Base-by-base conservation (phyloP, 92 coral and sea anemone species). In the Zoanthus gigantus region DNA sequence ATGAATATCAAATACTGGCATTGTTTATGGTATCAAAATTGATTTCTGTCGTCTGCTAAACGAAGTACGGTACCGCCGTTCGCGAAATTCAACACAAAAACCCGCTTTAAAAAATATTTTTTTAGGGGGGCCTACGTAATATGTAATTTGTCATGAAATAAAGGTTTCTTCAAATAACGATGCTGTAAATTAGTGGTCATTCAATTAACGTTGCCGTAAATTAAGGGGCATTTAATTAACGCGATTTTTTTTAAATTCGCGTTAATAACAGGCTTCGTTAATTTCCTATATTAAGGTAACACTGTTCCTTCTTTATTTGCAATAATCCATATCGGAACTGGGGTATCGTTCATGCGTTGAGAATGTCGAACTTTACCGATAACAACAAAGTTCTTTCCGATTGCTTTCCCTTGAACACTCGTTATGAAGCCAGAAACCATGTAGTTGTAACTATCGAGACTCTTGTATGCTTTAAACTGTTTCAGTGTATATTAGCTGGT, bases 21-120 rank as follows among this genome's bases (percentile, higher is more conserved):
- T 74, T 74, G 60, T 74, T 74, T 74, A 45, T 74, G 78, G 78
- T 74, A 74, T 74, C 78, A 74, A 74, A 74, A 74, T 74, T 74
- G 79, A 75, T 75, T 75, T 75, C 79, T 75, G 79, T 75, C 79
- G 79, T 75, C 79, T 75, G 79, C 79, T 75, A 75, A 75, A 75
- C 79, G 53, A 14, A 48, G 52, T 42, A 37, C 52, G 61, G 79
- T 75, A 75, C 79, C 46, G 45, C 74, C 74, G 74, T 69, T 32
- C 47, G 44, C 74, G 74, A 32, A 63, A 63, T 63, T 63, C 32
- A 63, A 63, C 69, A 63, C 69, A 63, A 58, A 58, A 58, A 58
- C 66, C 66, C 66, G 66, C 66, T 58, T 16, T 58, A 58, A 58
- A 58, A 58, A 58, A 58, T 16, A 54, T 14, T 54, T 54, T 54